These are phyloP conservation scores for Mellilla xanthometata DNA, from an alignment of 2,888 invertebrate species.

Conservation along the genomic window DNA sequence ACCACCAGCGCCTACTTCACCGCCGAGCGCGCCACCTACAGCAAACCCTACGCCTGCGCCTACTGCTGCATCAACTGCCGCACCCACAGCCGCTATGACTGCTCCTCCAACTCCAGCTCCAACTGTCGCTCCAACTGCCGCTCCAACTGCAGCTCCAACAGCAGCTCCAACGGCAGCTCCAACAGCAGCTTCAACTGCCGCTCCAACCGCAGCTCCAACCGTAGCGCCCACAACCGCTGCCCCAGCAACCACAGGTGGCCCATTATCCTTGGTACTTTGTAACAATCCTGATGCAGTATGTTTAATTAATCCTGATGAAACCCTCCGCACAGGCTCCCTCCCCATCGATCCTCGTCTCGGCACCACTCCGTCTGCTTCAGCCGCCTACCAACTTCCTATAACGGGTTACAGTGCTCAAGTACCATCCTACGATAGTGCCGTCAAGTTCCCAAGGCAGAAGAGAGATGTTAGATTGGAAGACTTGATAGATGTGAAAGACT, in stretches of 20 bases:
- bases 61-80: neutral
- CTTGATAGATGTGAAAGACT: constrained; percentile 30
- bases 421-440: constrained; percentile 56
- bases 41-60: neutral
- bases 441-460: constrained; percentile 67
- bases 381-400: constrained; percentile 53
- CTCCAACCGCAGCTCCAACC: constrained; percentile 29
- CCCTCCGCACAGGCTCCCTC: constrained; percentile 59
- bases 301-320: constrained; percentile 71
- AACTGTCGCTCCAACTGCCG: constrained; percentile 24
- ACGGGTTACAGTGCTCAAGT: constrained; percentile 58
- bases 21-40: neutral
- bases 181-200: constrained; percentile 27
- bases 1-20: neutral
- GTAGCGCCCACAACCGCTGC: constrained; percentile 33
- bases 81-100: constrained; percentile 23
- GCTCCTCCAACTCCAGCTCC: constrained; percentile 31
- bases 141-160: constrained; percentile 18
- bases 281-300: constrained; percentile 67
- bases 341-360: constrained; percentile 75
- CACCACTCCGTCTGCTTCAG: constrained; percentile 61
- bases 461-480: constrained; percentile 39
- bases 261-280: constrained; percentile 66
- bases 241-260: constrained; percentile 49
- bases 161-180: constrained; percentile 21